Percentiles rank a stretch among this genome's conserved stretches.
These are phyloP conservation scores for Troides aeacus DNA, from an alignment of 2,888 invertebrate genomes.

Conservation along the genomic window DNA sequence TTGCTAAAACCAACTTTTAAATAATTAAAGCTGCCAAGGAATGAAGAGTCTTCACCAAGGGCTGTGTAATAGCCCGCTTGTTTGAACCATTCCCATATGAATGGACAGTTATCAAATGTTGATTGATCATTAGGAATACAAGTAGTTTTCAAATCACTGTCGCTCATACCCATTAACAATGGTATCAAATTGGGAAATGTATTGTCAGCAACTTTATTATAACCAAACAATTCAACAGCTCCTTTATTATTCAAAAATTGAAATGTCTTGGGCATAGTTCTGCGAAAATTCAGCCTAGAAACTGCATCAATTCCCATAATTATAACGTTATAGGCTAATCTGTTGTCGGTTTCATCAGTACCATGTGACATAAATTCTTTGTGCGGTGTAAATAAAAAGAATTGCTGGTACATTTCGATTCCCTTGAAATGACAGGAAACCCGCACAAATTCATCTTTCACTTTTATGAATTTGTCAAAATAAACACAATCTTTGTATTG, in stretches of 20 bases:
- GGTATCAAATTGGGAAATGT: constrained; percentile 93
- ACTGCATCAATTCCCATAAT: constrained; percentile 90
- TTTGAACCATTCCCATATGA: constrained; percentile 89
- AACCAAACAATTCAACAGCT: constrained; percentile 89
- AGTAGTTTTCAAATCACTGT: constrained; percentile 75
- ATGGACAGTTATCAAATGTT: constrained; percentile 85
- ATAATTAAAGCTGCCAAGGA: constrained; percentile 87
- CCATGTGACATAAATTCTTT: constrained; percentile 38
- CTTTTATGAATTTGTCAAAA: constrained; percentile 58
- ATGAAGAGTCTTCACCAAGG: constrained; percentile 88
- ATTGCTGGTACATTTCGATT: constrained; percentile 80
- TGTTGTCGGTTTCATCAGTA: constrained; percentile 31
- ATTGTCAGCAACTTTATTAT: constrained; percentile 95
- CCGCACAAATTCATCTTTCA: constrained; percentile 82
- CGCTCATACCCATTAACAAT: constrained; percentile 84
- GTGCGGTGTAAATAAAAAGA: constrained; percentile 81
- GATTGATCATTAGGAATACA: constrained; percentile 78
- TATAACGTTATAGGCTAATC: constrained; percentile 81
- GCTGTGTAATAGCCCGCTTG: constrained; percentile 85
- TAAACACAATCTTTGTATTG: constrained; percentile 62
- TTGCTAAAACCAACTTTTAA: constrained; percentile 83
- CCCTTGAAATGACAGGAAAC: constrained; percentile 77
- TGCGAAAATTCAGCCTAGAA: constrained; percentile 89
- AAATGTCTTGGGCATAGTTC: constrained; percentile 87
- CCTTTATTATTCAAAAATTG: constrained; percentile 78